Evolutionary conservation across 30 jellyfish, hydroid and myxozoan genomes (phyloP).

Genomic region (Aurelia aurita): DNA sequence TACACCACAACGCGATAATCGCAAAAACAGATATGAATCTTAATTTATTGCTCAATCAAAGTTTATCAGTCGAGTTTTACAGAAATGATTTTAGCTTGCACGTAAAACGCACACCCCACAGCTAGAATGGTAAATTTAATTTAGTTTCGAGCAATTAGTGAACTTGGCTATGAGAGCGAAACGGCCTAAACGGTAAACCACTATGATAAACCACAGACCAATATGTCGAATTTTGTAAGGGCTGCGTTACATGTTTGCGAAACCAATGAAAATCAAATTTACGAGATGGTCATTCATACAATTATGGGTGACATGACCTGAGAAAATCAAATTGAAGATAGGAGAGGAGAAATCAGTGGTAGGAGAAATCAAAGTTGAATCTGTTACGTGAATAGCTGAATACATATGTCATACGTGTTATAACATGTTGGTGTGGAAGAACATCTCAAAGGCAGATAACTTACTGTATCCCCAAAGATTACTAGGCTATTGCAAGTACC

Average conservation of each 20-base stretch:
- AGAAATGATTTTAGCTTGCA: slow-evolving; percentile 29
- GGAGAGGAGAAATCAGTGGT: too few species aligned
- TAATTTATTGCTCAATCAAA: slow-evolving; percentile 48
- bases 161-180: slow-evolving; percentile 20
- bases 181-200: slow-evolving; percentile 34
- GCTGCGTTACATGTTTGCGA: slow-evolving; percentile 27
- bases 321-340: background rate
- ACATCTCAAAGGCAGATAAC: too few species aligned
- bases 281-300: slow-evolving; percentile 11
- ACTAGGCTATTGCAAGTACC: too few species aligned
- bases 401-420: too few species aligned
- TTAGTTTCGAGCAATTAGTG: slow-evolving; percentile 24
- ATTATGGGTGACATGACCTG: slow-evolving; percentile 12
- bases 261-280: slow-evolving; percentile 52
- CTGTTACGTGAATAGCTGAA: too few species aligned
- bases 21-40: slow-evolving; percentile 31
- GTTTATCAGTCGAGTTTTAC: slow-evolving; percentile 23
- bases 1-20: slow-evolving; percentile 60
- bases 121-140: slow-evolving; percentile 39
- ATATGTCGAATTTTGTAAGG: slow-evolving; percentile 10
- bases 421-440: too few species aligned
- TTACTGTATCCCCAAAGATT: too few species aligned
- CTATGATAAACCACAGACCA: slow-evolving; percentile 54
- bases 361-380: too few species aligned
- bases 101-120: slow-evolving; percentile 18